A percentile compares a stretch with the other conserved stretches of the same genome.
Conservation (phyloP, 2,797 vertebrate genomes). For the Hypotaenidia philippensis region DNA sequence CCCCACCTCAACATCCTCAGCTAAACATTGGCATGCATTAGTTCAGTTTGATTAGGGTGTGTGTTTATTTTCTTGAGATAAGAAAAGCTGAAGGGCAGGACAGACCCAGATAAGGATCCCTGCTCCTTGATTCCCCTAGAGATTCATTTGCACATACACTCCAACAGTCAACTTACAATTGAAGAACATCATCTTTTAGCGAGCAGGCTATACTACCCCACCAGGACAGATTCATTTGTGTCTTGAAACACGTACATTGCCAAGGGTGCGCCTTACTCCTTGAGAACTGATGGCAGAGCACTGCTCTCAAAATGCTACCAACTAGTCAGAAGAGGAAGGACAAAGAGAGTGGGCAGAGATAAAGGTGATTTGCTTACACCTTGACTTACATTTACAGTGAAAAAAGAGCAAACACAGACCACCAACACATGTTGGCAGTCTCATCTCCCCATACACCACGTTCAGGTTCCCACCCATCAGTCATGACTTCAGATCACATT, state of each 20-base stretch:
- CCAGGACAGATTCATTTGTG: neutral
- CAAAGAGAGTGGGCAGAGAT: neutral
- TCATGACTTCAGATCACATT: neutral
- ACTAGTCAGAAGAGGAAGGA: neutral
- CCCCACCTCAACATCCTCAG: neutral
- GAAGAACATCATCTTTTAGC: neutral
- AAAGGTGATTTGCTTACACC: neutral
- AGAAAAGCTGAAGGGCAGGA: neutral
- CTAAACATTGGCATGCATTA: neutral
- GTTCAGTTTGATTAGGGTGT: too few species aligned
- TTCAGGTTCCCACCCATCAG: neutral
- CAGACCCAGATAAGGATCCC: neutral
- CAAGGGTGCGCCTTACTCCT: neutral
- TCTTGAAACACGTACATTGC: rapidly evolving
- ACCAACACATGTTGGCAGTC: neutral
- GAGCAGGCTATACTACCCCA: neutral
- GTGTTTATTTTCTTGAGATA: neutral
- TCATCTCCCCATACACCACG: rapidly evolving
- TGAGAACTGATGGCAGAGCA: neutral
- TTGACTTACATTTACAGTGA: neutral
- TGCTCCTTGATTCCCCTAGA: neutral
- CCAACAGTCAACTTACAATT: neutral
- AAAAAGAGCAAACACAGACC: neutral
- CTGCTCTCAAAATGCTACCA: neutral
- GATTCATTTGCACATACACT: neutral